Conservation (phyloP, 1,140 invertebrate genomes). For the Archivesica marissinica region DNA sequence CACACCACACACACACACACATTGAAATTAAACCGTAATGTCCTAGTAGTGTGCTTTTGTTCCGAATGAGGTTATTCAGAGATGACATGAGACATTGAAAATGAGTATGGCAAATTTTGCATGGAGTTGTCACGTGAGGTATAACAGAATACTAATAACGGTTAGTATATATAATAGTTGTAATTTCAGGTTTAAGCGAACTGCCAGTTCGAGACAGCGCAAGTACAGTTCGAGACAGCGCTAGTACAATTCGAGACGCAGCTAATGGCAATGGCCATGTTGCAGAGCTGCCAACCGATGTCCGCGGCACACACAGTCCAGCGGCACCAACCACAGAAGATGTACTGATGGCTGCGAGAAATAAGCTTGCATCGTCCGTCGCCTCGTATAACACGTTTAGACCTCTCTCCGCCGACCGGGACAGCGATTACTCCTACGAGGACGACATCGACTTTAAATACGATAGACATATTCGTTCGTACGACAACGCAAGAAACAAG, state of each 20-base stretch:
- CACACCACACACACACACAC: too few relatives aligned
- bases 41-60: too few relatives aligned
- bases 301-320: neutral
- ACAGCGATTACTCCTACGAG: conserved; percentile 68
- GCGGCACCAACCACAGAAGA: conserved; percentile 64
- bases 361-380: conserved; percentile 68
- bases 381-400: conserved; percentile 68
- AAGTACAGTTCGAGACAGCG: too few relatives aligned
- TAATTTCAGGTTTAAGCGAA: conserved; percentile 64
- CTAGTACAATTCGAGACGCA: too few relatives aligned
- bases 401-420: conserved; percentile 68
- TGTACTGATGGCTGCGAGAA: conserved; percentile 71
- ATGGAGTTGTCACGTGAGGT: too few relatives aligned
- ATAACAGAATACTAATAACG: too few relatives aligned
- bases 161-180: too few relatives aligned
- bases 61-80: too few relatives aligned
- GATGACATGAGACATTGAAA: too few relatives aligned
- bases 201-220: conserved; percentile 49
- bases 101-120: too few relatives aligned
- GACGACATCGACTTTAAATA: conserved; percentile 73
- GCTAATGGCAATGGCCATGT: conserved; percentile 33
- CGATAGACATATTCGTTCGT: conserved; percentile 72
- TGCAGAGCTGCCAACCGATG: conserved; percentile 39
- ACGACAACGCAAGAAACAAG: conserved; percentile 67
- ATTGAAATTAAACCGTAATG: too few relatives aligned